These are phyloP conservation scores for Galaxea fascicularis DNA, from an alignment of 92 coral and sea anemone genomes.

Conservation along the genomic window DNA sequence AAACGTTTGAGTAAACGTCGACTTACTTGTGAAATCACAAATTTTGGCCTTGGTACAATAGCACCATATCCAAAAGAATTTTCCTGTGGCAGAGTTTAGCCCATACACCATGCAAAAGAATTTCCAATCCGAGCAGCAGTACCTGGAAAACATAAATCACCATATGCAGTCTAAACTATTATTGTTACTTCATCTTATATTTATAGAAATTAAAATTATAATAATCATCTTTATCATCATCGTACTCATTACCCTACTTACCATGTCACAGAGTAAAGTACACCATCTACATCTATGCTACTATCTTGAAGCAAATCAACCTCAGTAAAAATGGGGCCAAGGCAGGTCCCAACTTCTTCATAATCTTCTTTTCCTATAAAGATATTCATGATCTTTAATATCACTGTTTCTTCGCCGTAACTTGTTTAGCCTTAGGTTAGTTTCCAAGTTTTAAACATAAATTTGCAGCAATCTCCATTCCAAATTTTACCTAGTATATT, in stretches of 20 bases:
- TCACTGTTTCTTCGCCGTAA: too few relatives aligned
- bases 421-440: too few relatives aligned
- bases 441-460: too few relatives aligned
- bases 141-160: background rate
- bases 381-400: background rate
- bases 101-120: constrained; percentile 17
- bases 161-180: too few relatives aligned
- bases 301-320: background rate
- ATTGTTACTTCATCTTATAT: background rate
- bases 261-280: constrained; percentile 10
- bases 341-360: background rate
- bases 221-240: background rate
- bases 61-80: too few relatives aligned
- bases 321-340: background rate
- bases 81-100: constrained; percentile 16
- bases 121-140: constrained; percentile 31
- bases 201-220: background rate
- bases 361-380: constrained; percentile 10
- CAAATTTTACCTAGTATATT: too few relatives aligned
- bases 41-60: constrained; percentile 28
- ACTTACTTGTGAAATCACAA: constrained; percentile 31
- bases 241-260: background rate
- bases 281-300: background rate
- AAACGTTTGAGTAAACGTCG: too few relatives aligned
- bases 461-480: too few relatives aligned